A percentile compares a stretch with the other conserved stretches of the same genome.
Evolutionary conservation across 2,797 vertebrate species (phyloP).

Genomic region (Rhincodon typus): DNA sequence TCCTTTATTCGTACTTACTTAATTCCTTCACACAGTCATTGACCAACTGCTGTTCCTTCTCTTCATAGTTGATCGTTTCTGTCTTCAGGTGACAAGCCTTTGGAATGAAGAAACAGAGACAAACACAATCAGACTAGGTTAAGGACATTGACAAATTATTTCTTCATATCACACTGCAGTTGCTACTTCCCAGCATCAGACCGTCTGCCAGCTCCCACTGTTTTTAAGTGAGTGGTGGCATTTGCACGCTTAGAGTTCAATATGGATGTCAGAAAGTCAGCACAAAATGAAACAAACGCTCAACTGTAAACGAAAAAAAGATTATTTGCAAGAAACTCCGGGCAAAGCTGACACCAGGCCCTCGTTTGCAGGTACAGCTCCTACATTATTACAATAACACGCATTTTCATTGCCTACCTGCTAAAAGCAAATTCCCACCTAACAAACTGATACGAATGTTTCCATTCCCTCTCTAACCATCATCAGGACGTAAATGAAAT

Average conservation of each 20-base stretch:
- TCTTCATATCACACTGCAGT: not conserved
- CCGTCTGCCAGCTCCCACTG: not conserved
- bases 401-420: not conserved
- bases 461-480: not conserved
- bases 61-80: conserved; percentile 87
- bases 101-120: conserved; percentile 40
- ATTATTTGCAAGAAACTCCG: not conserved
- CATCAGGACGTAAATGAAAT: not conserved
- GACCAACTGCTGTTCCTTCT: conserved; percentile 91
- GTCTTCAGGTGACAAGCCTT: conserved; percentile 87
- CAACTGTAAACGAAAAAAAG: not conserved
- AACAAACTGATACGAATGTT: not conserved
- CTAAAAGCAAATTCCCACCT: not conserved
- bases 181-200: not conserved
- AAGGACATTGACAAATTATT: not conserved
- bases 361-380: not conserved
- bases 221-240: too few relatives aligned
- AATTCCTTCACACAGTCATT: conserved; percentile 93
- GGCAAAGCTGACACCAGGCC: not conserved
- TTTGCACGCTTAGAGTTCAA: not conserved
- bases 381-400: not conserved
- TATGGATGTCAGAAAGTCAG: not conserved
- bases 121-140: not conserved
- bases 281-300: not conserved
- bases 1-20: conserved; percentile 63